Evolutionary conservation across 2,113 vertebrate species (phyloP), one percentile per base, ranked within the genome.

Genomic region (Mustela nigripes): DNA sequence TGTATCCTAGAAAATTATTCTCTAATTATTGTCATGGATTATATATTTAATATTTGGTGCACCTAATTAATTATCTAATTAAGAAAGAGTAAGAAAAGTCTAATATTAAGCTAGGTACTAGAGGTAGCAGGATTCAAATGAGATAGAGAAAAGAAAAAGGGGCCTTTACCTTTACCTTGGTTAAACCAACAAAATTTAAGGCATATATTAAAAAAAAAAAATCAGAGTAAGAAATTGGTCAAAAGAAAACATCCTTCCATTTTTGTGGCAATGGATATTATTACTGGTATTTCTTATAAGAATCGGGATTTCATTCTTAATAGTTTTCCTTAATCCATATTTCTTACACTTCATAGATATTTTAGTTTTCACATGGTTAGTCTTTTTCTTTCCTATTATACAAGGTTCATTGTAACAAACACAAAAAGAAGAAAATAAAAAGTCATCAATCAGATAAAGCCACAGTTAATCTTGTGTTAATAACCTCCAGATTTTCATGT

Each of bases 111-210:
- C 4, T 28, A 36, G 2, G n/a, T 63, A 89, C n/a, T 31, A 73
- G 28, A 39, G 28, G 2, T 21, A 53, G 19, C 14, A 81, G 19
- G 8, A 85, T 28, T 74, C 50, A 67, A 48, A 78, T 56, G 24
- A 6, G 10, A 76, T 8, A 53, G 6, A 5, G 71, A 76, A 58
- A 78, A 9, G 7, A 8, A 50, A 67, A 63, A 76, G 9, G 50
- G 71, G 5, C 6, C 24, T 14, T 2, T 79, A 36, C 84, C 24
- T 93, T 74, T 76, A 56, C 11, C 24, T 56, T 10, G 71, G 31
- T 62, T 86, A 94, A 82, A 78, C 5, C 45, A 83, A 91, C 36
- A 48, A 79, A 95, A 65, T 73, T 65, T 83, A 74, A 65, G 11
- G 9, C 14, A 14, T 11, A 4, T 36, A 6, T 45, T 84, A n/a